Percentiles rank a stretch among this genome's conserved stretches.
These are phyloP conservation scores for Decapterus maruadsi DNA, from an alignment of 2,797 vertebrate genomes.

Conservation along the genomic window DNA sequence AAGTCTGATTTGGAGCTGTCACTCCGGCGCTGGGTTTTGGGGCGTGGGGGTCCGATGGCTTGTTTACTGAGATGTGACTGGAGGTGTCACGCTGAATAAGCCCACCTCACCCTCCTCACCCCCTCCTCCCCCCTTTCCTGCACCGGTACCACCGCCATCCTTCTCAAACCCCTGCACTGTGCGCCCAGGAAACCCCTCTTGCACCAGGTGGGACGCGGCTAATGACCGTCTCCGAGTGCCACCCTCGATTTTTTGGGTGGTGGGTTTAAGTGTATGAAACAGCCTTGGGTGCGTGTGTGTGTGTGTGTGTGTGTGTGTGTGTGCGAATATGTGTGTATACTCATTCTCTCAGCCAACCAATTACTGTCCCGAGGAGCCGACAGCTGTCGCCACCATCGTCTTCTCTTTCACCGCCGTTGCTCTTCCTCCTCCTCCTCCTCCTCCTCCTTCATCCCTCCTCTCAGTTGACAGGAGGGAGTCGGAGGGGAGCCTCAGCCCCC, in stretches of 20 bases:
- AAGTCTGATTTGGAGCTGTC: constrained; percentile 81
- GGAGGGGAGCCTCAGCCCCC: constrained; percentile 72
- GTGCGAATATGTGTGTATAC: constrained; percentile 31
- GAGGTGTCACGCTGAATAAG: constrained; percentile 72
- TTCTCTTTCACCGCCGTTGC: constrained; percentile 53
- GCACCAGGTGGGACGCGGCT: constrained; percentile 69
- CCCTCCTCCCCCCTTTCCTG: neutral
- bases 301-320: neutral
- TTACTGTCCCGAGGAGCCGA: constrained; percentile 83
- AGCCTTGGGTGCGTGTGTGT: constrained; percentile 13
- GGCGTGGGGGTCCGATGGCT: constrained; percentile 60
- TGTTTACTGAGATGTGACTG: constrained; percentile 77
- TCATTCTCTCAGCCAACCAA: constrained; percentile 80
- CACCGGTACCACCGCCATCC: too few relatives aligned
- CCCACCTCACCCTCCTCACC: constrained; percentile 30
- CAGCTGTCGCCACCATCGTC: constrained; percentile 80
- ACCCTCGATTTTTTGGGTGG: constrained; percentile 57
- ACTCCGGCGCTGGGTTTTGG: constrained; percentile 51
- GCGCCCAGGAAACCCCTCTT: constrained; percentile 30
- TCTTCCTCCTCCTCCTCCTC: constrained; percentile 31
- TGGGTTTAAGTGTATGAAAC: constrained; percentile 26
- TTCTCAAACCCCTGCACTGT: constrained; percentile 27
- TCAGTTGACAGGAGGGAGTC: constrained; percentile 72
- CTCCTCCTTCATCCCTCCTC: constrained; percentile 57
- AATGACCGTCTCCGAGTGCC: constrained; percentile 67